Evolutionary conservation across 2,888 invertebrate species (phyloP), one percentile per base, ranked within the genome.

Genomic region (Rugalucina vietnamica): DNA sequence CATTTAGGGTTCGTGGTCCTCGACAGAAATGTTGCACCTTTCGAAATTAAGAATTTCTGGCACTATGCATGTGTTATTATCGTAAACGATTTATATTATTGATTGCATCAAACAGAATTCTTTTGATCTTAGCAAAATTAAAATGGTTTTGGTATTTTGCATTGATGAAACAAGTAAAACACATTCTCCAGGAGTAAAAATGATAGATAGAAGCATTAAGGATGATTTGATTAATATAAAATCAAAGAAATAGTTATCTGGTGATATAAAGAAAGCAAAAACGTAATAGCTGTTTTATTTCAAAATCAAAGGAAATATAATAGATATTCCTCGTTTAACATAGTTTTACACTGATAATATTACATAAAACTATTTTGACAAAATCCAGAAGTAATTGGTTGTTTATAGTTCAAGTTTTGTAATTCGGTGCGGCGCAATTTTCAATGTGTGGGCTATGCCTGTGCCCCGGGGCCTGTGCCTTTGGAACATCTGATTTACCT

Each of bases 301-400:
- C 60, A 60, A 60, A 60, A 60, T 60, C 60, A 60, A 60, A 60
- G 29, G 29, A 60, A 60, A 29, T 60, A 60, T 60, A 8, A 60
- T 60, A 29, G 60, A 60, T 60, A 60, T 60, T 60, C 29, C 4
- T 29, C 29, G 60, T 60, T 60, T 5, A 60, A 60, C 60, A 60
- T 29, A 60, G 5, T 43, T 43, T 60, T 60, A 29, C 60, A 60
- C 24, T 24, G 60, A 60, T 60, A 60, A 18, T 24, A 21, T 8
- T 60, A 60, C n/a, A n/a, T n/a, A n/a, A n/a, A n/a, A n/a, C n/a
- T n/a, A n/a, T n/a, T n/a, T n/a, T n/a, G n/a, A n/a, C n/a, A n/a
- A n/a, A n/a, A n/a, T n/a, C n/a, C n/a, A n/a, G n/a, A n/a, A n/a
- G n/a, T n/a, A n/a, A n/a, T n/a, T n/a, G n/a, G n/a, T n/a, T n/a